These are phyloP conservation scores for Leptobrachium ailaonicum DNA, from an alignment of 2,113 vertebrate species.

Conservation along the genomic window DNA sequence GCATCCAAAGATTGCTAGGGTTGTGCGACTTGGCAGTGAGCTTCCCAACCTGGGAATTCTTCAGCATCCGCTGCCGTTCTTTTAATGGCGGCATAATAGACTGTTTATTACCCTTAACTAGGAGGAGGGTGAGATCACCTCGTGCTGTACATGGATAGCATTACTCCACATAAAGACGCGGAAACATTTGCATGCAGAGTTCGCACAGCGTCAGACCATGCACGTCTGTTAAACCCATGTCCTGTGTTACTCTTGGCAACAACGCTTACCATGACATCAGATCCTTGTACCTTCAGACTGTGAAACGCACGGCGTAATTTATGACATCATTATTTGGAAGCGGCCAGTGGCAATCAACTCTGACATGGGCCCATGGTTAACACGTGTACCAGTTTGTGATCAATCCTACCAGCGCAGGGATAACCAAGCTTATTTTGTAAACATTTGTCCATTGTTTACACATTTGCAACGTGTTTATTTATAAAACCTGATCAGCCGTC, in stretches of 20 bases:
- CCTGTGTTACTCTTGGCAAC: constrained; percentile 35
- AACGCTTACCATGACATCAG: constrained; percentile 15
- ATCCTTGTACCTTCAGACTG: constrained; percentile 13
- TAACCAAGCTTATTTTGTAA: not conserved
- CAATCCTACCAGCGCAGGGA: constrained; percentile 5
- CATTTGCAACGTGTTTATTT: no score
- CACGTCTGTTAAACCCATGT: constrained; percentile 28
- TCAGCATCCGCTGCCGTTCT: not conserved
- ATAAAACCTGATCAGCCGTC: no score
- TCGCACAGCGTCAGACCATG: not conserved
- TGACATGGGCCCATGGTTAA: not conserved
- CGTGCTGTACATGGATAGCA: not conserved
- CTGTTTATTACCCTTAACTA: not conserved
- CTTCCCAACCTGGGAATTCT: constrained; percentile 23
- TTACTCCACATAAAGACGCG: not conserved
- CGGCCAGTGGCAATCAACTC: not conserved
- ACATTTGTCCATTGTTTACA: not conserved
- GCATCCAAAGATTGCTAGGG: constrained; percentile 10
- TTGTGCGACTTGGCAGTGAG: constrained; percentile 19
- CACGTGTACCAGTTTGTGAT: not conserved
- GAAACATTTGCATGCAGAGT: constrained; percentile 8
- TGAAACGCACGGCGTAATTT: constrained; percentile 21
- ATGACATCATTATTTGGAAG: constrained; percentile 11
- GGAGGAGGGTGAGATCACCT: not conserved
- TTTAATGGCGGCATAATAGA: constrained; percentile 8